These are phyloP conservation scores for Tigriopus japonicus DNA, from an alignment of 1,140 invertebrate genomes.

Conservation along the genomic window DNA sequence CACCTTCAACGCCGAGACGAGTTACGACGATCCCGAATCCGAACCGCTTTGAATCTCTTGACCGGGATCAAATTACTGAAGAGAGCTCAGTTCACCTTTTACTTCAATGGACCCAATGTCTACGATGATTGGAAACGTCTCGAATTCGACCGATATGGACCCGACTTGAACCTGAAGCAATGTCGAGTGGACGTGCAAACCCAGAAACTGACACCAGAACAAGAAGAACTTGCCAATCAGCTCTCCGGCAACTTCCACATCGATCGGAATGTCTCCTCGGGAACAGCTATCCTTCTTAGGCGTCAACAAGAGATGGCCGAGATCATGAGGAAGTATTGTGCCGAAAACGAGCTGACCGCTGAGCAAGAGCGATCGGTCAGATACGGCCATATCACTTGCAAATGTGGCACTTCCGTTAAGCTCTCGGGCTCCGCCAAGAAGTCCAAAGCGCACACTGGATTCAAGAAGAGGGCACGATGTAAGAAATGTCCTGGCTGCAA, in stretches of 20 bases:
- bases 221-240: not conserved
- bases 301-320: not conserved
- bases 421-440: not conserved
- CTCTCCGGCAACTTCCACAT: not conserved
- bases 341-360: not conserved
- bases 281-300: not conserved
- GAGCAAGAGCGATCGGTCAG: not conserved
- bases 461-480: not conserved
- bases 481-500: not conserved
- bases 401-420: not conserved
- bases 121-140: too few relatives aligned
- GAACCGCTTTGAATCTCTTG: too few relatives aligned
- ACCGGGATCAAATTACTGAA: too few relatives aligned
- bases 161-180: too few relatives aligned
- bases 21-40: too few relatives aligned
- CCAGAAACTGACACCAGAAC: not conserved
- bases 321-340: not conserved
- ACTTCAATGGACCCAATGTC: too few relatives aligned
- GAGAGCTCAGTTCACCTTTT: too few relatives aligned
- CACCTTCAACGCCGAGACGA: too few relatives aligned
- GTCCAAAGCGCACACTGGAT: not conserved
- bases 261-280: not conserved
- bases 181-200: not conserved
- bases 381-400: not conserved
- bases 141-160: too few relatives aligned